Evolutionary conservation across 2,113 vertebrate species (phyloP).

Genomic region (Pleuronectes platessa): DNA sequence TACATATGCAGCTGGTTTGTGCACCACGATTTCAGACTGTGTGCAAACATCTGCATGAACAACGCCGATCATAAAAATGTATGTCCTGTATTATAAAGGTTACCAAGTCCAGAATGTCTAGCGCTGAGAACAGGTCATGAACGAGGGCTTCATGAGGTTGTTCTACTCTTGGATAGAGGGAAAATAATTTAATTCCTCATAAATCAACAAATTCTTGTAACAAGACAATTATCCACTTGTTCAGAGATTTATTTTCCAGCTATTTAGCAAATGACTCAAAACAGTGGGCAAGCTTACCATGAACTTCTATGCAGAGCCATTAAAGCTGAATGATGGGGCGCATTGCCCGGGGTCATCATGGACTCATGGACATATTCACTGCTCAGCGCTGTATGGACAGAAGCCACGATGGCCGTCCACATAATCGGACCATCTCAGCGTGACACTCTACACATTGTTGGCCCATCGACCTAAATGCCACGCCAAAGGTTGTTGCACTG

Average conservation of each 20-base stretch:
- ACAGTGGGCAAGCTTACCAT: slow-evolving; percentile 44
- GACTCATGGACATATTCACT: slow-evolving; percentile 34
- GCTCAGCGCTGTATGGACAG: slow-evolving; percentile 33
- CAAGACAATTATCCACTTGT: slow-evolving; percentile 16
- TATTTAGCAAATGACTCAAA: slow-evolving; percentile 36
- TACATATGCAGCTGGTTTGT: neutral
- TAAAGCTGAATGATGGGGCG: slow-evolving; percentile 49
- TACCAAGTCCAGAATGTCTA: slow-evolving; percentile 14
- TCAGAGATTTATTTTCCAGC: slow-evolving; percentile 28
- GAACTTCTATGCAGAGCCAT: slow-evolving; percentile 23
- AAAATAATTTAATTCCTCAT: neutral
- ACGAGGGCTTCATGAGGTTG: slow-evolving; percentile 9
- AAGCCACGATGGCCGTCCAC: slow-evolving; percentile 25
- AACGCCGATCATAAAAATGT: no score
- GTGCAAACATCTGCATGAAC: neutral
- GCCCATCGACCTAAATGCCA: slow-evolving; percentile 70
- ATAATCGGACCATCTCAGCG: slow-evolving; percentile 55
- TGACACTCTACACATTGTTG: slow-evolving; percentile 65
- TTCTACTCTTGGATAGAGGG: slow-evolving; percentile 1
- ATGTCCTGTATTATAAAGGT: neutral
- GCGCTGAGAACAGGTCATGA: neutral
- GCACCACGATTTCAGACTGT: neutral
- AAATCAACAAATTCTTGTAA: slow-evolving; percentile 1
- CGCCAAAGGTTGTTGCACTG: slow-evolving; percentile 44
- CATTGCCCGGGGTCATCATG: slow-evolving; percentile 8